Evolutionary conservation across 2,113 vertebrate species (phyloP).

Genomic region (Halcyon senegalensis): DNA sequence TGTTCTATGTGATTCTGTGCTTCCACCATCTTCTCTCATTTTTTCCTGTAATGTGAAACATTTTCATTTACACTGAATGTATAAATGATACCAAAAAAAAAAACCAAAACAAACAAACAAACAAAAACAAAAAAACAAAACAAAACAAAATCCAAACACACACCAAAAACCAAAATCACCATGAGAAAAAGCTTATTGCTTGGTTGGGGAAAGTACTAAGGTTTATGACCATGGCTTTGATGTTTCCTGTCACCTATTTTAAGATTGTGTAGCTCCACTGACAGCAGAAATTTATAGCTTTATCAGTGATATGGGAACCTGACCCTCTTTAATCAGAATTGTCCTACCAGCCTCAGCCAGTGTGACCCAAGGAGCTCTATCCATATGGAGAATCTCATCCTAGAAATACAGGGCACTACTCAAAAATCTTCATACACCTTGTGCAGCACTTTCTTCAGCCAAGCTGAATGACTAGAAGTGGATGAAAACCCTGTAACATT

Average conservation of each 20-base stretch:
- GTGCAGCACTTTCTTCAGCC: not conserved
- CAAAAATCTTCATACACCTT: not conserved
- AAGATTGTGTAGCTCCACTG: not conserved
- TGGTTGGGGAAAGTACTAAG: not conserved
- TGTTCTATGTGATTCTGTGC: not conserved
- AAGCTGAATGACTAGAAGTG: not conserved
- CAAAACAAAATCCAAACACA: no score
- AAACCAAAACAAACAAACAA: no score
- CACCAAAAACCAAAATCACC: not conserved
- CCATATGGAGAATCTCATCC: not conserved
- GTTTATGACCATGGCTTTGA: not conserved
- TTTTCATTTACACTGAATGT: conserved; percentile 11
- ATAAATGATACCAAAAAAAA: not conserved
- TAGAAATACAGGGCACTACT: not conserved
- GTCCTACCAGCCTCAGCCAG: not conserved
- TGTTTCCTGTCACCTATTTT: not conserved
- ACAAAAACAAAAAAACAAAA: not conserved
- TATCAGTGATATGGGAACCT: not conserved
- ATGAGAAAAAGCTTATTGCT: not conserved
- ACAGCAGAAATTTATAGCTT: not conserved
- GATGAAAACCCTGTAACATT: fast-evolving
- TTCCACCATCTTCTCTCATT: not conserved
- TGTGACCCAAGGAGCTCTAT: not conserved
- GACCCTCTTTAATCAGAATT: not conserved
- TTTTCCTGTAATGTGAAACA: not conserved